phyloP scores from a whole-genome alignment of 2,113 vertebrate genomes.

The Campylomormyrus numenius region DNA sequence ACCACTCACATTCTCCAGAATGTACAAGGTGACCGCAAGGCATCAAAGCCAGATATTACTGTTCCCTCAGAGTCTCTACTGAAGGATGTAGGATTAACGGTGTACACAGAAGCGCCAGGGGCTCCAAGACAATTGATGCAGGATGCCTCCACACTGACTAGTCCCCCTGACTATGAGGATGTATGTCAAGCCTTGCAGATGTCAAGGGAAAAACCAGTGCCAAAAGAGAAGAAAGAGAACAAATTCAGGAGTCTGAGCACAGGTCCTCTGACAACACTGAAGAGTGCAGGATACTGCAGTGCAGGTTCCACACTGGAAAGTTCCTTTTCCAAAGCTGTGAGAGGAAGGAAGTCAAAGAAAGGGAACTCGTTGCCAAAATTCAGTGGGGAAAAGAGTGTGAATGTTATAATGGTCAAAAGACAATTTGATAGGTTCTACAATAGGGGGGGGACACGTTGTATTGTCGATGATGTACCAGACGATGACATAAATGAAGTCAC shows the following conservation, averaged over 20 bases:
- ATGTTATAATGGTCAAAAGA: conserved; percentile 33
- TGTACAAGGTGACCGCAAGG: conserved; percentile 27
- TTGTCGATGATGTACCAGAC: conserved; percentile 24
- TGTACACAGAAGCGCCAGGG: conserved; percentile 57
- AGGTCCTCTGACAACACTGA: conserved; percentile 24
- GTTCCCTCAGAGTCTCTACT: conserved; percentile 61
- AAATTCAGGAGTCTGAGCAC: conserved; percentile 38
- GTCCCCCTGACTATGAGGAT: conserved; percentile 45
- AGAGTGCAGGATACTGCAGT: conserved; percentile 5
- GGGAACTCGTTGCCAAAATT: conserved; percentile 20
- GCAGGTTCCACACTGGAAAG: not conserved
- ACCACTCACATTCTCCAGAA: conserved; percentile 26
- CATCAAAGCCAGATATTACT: conserved; percentile 57
- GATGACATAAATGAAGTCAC: conserved; percentile 25
- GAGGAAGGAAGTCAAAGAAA: conserved; percentile 29
- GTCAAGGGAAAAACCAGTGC: conserved; percentile 29
- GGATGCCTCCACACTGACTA: conserved; percentile 47
- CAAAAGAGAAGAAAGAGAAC: conserved; percentile 40
- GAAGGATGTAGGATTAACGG: conserved; percentile 60
- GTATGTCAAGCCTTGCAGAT: conserved; percentile 39
- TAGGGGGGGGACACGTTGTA: conserved; percentile 30
- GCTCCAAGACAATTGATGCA: conserved; percentile 44
- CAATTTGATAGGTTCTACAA: conserved; percentile 38
- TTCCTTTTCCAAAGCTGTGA: conserved; percentile 21
- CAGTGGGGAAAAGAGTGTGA: conserved; percentile 32